phyloP scores from a whole-genome alignment of 2,113 vertebrate species.

The Pluvialis apricaria region DNA sequence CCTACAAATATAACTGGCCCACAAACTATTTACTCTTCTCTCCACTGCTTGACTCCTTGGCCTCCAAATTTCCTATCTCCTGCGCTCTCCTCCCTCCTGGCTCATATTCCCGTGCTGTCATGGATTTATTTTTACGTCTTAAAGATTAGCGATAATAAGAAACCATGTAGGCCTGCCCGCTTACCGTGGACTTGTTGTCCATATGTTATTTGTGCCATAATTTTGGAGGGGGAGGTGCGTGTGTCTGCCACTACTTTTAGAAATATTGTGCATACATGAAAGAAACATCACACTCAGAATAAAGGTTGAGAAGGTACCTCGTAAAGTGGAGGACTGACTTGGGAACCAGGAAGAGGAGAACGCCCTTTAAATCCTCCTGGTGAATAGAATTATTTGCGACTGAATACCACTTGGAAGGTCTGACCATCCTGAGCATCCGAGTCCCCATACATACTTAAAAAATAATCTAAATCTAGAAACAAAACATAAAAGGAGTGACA shows the following conservation, averaged over 20 bases:
- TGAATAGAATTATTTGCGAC: not conserved
- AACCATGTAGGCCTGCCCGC: not conserved
- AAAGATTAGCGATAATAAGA: not conserved
- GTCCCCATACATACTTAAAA: not conserved
- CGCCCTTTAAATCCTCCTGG: not conserved
- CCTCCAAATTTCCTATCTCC: not conserved
- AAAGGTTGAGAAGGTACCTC: not conserved
- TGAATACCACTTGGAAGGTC: not conserved
- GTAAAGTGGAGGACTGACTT: not conserved
- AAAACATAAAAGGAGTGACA: not conserved
- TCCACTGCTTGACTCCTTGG: not conserved
- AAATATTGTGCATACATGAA: not conserved
- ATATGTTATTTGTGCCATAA: not conserved
- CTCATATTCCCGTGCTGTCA: not conserved
- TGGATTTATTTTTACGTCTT: not conserved
- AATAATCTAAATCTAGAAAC: not conserved
- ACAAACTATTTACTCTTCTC: not conserved
- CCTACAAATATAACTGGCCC: not conserved
- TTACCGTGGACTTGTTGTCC: not conserved
- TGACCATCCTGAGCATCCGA: not conserved
- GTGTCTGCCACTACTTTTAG: not conserved
- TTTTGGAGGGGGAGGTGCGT: not conserved
- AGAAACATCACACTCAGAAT: not conserved
- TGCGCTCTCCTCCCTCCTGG: not conserved
- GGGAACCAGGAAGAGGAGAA: not conserved